Percentiles rank a stretch among this genome's conserved stretches.
Conservation (phyloP, 2,888 invertebrate species). For the Stenurella melanura region DNA sequence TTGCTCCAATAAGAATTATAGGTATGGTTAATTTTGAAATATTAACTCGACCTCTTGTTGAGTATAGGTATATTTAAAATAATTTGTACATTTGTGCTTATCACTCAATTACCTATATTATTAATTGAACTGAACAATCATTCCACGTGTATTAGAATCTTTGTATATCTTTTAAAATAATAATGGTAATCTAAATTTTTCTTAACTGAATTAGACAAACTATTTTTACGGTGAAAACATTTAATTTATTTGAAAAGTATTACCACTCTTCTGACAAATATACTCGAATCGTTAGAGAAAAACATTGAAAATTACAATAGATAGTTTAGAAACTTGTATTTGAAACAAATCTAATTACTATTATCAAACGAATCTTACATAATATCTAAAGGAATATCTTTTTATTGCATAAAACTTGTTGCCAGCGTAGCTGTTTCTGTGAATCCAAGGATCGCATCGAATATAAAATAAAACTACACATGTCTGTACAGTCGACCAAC, state of each 20-base stretch:
- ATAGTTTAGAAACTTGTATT: constrained; percentile 41
- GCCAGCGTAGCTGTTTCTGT: constrained; percentile 42
- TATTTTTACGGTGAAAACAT: background rate
- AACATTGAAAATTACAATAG: constrained; percentile 24
- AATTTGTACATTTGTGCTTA: too few species aligned
- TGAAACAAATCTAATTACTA: constrained; percentile 45
- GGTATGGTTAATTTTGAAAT: too few species aligned
- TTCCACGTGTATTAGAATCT: too few species aligned
- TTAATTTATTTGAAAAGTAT: background rate
- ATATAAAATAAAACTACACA: constrained; percentile 53
- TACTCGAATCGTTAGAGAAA: background rate
- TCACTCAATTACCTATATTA: too few species aligned
- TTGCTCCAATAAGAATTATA: too few species aligned
- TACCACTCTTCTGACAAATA: background rate
- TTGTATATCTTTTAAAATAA: too few species aligned
- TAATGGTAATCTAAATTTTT: too few species aligned
- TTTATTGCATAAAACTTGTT: constrained; percentile 40
- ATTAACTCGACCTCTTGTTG: too few species aligned
- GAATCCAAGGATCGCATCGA: constrained; percentile 46
- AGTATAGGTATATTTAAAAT: too few species aligned
- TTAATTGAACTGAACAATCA: too few species aligned
- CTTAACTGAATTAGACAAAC: too few species aligned
- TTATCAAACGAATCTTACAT: constrained; percentile 44
- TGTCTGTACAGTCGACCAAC: constrained; percentile 50
- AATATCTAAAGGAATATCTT: constrained; percentile 33